Evolutionary conservation across 1,140 invertebrate species (phyloP).

Genomic region (Drosophila prosaltans): DNA sequence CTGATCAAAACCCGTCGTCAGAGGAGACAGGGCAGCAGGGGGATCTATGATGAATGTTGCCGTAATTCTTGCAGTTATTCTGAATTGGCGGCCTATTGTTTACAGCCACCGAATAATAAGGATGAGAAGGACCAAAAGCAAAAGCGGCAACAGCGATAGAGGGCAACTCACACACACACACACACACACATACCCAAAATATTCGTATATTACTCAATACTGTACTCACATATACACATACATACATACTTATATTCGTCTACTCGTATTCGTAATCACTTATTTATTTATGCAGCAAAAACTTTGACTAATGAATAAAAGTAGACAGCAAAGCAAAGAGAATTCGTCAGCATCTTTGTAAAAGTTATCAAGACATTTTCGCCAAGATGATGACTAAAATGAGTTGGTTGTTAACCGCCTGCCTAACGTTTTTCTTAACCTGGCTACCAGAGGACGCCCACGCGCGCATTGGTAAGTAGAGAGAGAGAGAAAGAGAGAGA

Average conservation of each 20-base stretch:
- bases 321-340: slow-evolving; percentile 64
- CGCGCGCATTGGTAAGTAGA: slow-evolving; percentile 76
- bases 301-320: slow-evolving; percentile 80
- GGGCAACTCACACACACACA: slow-evolving; percentile 4
- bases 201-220: slow-evolving; percentile 20
- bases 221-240: slow-evolving; percentile 15
- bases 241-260: slow-evolving; percentile 37
- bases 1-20: slow-evolving; percentile 58
- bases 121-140: slow-evolving; percentile 1
- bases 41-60: slow-evolving; percentile 69
- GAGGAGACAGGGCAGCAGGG: slow-evolving; percentile 39
- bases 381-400: slow-evolving; percentile 60
- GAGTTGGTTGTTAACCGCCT: slow-evolving; percentile 59
- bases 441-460: slow-evolving; percentile 56
- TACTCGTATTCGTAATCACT: slow-evolving; percentile 67
- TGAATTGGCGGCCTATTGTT: slow-evolving; percentile 64
- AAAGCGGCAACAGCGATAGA: slow-evolving; percentile 2
- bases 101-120: slow-evolving; percentile 17
- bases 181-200: slow-evolving; percentile 14
- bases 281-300: slow-evolving; percentile 77
- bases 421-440: slow-evolving; percentile 27
- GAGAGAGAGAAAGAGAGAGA: not conserved
- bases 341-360: slow-evolving; percentile 35
- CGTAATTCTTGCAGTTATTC: slow-evolving; percentile 51
- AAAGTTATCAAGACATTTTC: slow-evolving; percentile 26